Evolutionary conservation across 2,113 vertebrate species (phyloP), one percentile per base, ranked within the genome.

Genomic region (Phyllostomus hastatus): DNA sequence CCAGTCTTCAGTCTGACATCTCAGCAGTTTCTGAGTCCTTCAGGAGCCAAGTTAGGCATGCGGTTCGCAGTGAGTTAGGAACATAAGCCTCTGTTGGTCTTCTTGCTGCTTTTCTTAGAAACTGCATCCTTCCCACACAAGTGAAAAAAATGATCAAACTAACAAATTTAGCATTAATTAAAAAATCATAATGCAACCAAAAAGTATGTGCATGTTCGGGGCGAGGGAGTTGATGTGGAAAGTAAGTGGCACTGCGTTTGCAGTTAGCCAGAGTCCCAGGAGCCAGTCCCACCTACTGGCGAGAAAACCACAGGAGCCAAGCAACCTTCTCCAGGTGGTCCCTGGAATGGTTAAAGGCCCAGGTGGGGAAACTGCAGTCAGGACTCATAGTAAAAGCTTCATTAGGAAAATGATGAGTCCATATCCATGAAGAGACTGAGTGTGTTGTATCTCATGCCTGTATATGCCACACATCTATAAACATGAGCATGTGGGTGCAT

Each of bases 51-150:
- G 59, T 24, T 2, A 69, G 90, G 70, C 64, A 31, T 87, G 79
- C 69, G 92, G 95, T 97, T 66, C 93, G 69, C 81, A 81, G 50
- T 88, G 81, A 70, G 78, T 90, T 78, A 93, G 88, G 88, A 95
- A 96, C 17, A 92, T 64, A 86, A 95, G 70, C 66, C 66, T 85
- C 26, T 41, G 33, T n/a, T 88, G 69, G 52, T 46, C 92, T 92
- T 79, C 46, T 86, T 90, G 35, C 59, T 61, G 72, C 57, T 95
- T 90, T 96, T 87, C 94, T 95, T 88, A 95, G 92, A 87, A 88
- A 81, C 38, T 73, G 43, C 20, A 33, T 38, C 9, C 38, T 81
- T 73, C 82, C 26, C 72, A 91, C 38, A 59, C 43, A 66, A 84
- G 59, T 69, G 78, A 92, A 80, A 41, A 94, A 41, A 85, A 81